Conservation (phyloP, 64 coral and sea anemone species). For the Montipora cactus region DNA sequence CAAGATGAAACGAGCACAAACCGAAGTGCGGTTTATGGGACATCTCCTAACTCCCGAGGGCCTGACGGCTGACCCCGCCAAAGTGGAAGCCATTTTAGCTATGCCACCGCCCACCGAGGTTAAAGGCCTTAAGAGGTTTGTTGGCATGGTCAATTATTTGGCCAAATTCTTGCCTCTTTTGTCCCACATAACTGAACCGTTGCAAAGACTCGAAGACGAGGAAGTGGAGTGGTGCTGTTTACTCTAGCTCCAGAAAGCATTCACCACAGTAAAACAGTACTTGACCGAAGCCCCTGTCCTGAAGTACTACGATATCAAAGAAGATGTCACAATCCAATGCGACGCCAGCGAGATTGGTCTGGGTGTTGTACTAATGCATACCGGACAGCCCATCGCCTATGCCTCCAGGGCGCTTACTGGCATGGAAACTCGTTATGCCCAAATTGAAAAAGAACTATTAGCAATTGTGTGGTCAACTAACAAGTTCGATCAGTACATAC, state of each 20-base stretch:
- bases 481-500: constrained; percentile 18
- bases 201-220: too few species aligned
- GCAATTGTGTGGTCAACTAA: background rate
- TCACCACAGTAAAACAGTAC: constrained; percentile 8
- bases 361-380: constrained; percentile 37
- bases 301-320: constrained; percentile 12
- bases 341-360: constrained; percentile 4
- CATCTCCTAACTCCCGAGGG: constrained; percentile 39
- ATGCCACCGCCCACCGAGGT: too few species aligned
- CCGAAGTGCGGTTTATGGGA: constrained; percentile 33
- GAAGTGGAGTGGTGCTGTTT: constrained; percentile 10
- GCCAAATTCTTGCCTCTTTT: background rate
- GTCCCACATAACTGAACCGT: background rate
- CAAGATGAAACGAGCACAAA: constrained; percentile 16
- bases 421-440: background rate
- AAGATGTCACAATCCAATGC: constrained; percentile 14
- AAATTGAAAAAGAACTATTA: background rate
- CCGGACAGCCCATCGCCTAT: constrained; percentile 12
- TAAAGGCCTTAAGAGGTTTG: too few species aligned
- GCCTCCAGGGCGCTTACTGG: constrained; percentile 17
- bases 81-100: constrained; percentile 39
- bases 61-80: constrained; percentile 30
- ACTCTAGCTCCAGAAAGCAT: constrained; percentile 12
- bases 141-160: too few species aligned
- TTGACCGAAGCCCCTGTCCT: background rate